phyloP scores from a whole-genome alignment of 1,140 invertebrate species.

The Helicorthomorpha holstii region DNA sequence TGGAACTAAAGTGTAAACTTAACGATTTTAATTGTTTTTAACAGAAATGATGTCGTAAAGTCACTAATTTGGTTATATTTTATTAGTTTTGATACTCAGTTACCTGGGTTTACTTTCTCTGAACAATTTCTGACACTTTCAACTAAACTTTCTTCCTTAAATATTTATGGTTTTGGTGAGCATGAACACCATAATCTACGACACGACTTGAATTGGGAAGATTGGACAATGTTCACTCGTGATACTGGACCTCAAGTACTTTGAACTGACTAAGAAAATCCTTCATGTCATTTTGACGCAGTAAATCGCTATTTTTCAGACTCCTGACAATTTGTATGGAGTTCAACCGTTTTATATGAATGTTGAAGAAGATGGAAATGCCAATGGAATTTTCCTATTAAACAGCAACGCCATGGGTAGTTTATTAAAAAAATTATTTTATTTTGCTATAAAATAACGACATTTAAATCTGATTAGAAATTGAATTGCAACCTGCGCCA shows the following conservation, averaged over 20 bases:
- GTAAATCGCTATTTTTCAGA: background rate
- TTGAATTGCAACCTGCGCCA: conserved; percentile 15
- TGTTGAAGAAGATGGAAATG: conserved; percentile 35
- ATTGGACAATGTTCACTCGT: conserved; percentile 26
- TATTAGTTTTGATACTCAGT: conserved; percentile 55
- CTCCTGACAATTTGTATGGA: conserved; percentile 51
- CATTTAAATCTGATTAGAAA: conserved; percentile 10
- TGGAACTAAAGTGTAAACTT: conserved; percentile 1
- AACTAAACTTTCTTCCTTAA: conserved; percentile 43
- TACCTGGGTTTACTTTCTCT: conserved; percentile 56
- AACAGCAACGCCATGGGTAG: conserved; percentile 73
- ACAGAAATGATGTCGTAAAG: background rate
- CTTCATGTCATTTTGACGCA: too few species aligned
- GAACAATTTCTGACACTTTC: conserved; percentile 73
- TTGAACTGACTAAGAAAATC: too few species aligned
- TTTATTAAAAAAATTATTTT: conserved; percentile 25
- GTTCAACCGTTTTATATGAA: conserved; percentile 65
- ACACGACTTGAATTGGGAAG: conserved; percentile 22
- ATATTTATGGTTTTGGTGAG: conserved; percentile 70
- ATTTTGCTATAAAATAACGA: background rate
- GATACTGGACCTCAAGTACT: conserved; percentile 24
- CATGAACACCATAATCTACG: conserved; percentile 31
- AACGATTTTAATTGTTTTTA: background rate
- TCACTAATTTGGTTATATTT: background rate
- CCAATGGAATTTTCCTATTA: conserved; percentile 50